Conservation (phyloP, 2,797 vertebrate species). For the Thaleichthys pacificus region DNA sequence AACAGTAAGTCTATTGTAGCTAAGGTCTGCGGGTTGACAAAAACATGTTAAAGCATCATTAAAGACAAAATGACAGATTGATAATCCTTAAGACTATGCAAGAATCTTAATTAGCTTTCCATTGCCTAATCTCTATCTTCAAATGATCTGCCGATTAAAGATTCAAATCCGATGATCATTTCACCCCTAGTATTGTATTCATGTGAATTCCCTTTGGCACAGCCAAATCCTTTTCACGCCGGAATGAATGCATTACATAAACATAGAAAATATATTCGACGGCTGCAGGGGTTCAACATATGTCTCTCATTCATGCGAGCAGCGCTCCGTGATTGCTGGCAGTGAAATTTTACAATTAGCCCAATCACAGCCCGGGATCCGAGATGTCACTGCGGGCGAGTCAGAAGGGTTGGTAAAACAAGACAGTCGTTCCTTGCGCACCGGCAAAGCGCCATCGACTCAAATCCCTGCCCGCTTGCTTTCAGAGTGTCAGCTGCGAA, state of each 20-base stretch:
- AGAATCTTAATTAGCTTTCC: constrained; percentile 63
- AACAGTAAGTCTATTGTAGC: too few species aligned
- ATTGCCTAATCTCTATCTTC: constrained; percentile 64
- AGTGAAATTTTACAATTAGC: constrained; percentile 67
- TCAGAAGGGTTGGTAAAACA: constrained; percentile 65
- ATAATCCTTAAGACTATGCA: constrained; percentile 62
- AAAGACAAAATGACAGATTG: constrained; percentile 55
- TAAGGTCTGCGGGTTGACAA: constrained; percentile 15
- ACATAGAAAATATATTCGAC: constrained; percentile 41
- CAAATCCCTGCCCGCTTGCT: constrained; percentile 59
- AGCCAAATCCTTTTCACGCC: constrained; percentile 56
- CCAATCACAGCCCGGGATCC: constrained; percentile 57
- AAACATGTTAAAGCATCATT: constrained; percentile 62
- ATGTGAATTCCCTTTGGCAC: constrained; percentile 53
- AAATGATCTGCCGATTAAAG: constrained; percentile 55
- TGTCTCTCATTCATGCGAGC: constrained; percentile 46
- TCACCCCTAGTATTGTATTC: constrained; percentile 53
- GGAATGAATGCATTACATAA: constrained; percentile 63
- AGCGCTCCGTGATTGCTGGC: constrained; percentile 45
- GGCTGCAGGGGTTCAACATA: constrained; percentile 36
- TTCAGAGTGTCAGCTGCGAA: constrained; percentile 49
- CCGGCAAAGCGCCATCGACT: constrained; percentile 69
- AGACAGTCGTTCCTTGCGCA: constrained; percentile 68
- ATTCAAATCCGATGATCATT: constrained; percentile 50
- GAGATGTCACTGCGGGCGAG: constrained; percentile 60